Conservation (phyloP, 92 coral and sea anemone species). For the Porites cylindrica region DNA sequence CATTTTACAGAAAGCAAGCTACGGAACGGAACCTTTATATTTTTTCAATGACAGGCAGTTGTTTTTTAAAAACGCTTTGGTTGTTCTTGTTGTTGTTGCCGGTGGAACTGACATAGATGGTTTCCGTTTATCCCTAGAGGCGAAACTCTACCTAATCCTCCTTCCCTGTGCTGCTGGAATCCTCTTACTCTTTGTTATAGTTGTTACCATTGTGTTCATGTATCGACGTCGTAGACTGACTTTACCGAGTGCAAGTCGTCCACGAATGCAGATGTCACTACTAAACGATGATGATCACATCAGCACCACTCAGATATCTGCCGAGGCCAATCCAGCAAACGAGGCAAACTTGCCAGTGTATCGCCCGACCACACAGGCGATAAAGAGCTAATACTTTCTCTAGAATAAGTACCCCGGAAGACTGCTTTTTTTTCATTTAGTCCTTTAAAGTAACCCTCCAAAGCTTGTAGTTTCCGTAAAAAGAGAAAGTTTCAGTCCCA, state of each 20-base stretch:
- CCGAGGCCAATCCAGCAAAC: conserved; percentile 18
- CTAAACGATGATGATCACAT: conserved; percentile 29
- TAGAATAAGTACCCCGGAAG: not conserved
- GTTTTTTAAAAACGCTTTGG: no score
- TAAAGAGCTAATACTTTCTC: conserved; percentile 1
- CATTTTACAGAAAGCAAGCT: no score
- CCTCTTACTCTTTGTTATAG: conserved; percentile 2
- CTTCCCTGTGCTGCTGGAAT: conserved; percentile 38
- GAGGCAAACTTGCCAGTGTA: conserved; percentile 45
- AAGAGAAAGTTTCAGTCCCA: no score
- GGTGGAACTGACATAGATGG: not conserved
- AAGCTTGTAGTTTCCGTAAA: no score
- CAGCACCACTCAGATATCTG: conserved; percentile 30
- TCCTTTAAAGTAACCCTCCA: no score
- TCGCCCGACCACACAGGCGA: conserved; percentile 42
- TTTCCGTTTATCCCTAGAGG: conserved; percentile 16
- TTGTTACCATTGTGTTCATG: conserved; percentile 3
- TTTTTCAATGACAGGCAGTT: no score
- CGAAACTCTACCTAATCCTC: conserved; percentile 26
- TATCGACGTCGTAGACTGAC: conserved; percentile 24
- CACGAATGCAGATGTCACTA: conserved; percentile 43
- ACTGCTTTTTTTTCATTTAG: no score
- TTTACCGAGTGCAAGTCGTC: conserved; percentile 4
- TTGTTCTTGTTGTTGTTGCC: no score
- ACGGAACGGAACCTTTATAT: no score